Conservation (phyloP, 2,797 vertebrate species). For the Hippocampus kuda region DNA sequence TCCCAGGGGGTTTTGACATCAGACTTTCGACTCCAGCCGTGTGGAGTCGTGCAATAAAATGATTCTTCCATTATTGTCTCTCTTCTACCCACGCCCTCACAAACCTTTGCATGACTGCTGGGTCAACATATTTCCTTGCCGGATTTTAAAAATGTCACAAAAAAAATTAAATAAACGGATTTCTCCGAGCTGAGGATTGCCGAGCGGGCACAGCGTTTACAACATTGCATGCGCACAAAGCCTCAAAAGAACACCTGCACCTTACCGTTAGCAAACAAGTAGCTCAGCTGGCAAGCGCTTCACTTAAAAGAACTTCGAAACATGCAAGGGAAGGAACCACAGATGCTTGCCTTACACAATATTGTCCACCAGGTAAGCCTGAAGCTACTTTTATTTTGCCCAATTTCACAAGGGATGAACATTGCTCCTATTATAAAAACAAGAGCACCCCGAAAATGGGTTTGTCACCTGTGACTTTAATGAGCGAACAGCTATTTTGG, state of each 20-base stretch:
- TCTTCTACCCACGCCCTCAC: neutral
- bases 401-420: neutral
- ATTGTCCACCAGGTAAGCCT: neutral
- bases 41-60: neutral
- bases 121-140: slow-evolving; percentile 1
- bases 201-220: neutral
- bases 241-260: neutral
- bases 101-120: neutral
- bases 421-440: neutral
- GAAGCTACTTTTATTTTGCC: neutral
- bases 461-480: slow-evolving; percentile 1
- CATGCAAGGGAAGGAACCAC: slow-evolving; percentile 4
- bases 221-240: neutral
- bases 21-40: neutral
- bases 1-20: neutral
- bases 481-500: neutral
- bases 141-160: neutral
- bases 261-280: neutral
- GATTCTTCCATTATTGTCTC: neutral
- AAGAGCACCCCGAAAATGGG: neutral
- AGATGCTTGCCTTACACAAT: slow-evolving; percentile 1
- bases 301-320: neutral
- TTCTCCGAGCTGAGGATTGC: neutral
- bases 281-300: slow-evolving; percentile 6
- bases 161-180: neutral